Conservation (phyloP, 53 echinoderm and acorn worm genomes). For the Stichopus horrens region DNA sequence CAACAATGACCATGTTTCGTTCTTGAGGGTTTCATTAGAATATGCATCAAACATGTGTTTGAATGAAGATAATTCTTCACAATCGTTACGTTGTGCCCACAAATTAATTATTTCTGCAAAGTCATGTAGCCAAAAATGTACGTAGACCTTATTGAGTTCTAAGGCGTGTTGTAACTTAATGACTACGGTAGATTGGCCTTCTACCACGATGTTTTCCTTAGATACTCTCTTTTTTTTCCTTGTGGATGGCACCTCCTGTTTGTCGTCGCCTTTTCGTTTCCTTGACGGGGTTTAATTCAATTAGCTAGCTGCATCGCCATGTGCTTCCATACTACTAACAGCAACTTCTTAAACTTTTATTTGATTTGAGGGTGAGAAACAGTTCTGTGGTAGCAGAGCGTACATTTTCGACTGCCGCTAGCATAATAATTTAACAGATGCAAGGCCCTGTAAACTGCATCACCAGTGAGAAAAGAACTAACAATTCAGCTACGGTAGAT, state of each 20-base stretch:
- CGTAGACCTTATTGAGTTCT: conserved; percentile 1
- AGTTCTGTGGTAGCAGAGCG: conserved; percentile 16
- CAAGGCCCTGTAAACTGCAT: neutral
- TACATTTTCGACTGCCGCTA: neutral
- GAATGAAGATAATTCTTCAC: neutral
- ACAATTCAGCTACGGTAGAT: too few relatives aligned
- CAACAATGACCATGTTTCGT: too few relatives aligned
- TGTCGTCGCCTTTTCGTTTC: conserved; percentile 15
- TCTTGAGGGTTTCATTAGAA: neutral
- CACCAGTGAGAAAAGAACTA: too few relatives aligned
- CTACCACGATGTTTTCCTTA: neutral
- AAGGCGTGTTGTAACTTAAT: conserved; percentile 10
- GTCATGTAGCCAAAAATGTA: neutral
- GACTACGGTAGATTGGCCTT: conserved; percentile 27
- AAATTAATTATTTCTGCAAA: neutral
- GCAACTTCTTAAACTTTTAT: conserved; percentile 13
- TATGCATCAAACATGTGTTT: neutral
- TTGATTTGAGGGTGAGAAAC: conserved; percentile 27
- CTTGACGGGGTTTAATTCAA: conserved; percentile 18
- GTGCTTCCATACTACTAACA: conserved; percentile 1
- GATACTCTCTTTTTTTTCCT: neutral
- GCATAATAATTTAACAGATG: neutral
- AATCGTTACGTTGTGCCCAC: neutral
- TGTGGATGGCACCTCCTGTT: conserved; percentile 15
- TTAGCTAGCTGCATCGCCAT: conserved; percentile 26